A percentile compares a stretch with the other conserved stretches of the same genome.
Evolutionary conservation across 2,888 invertebrate species (phyloP).

Genomic region (Lycia hirtaria): DNA sequence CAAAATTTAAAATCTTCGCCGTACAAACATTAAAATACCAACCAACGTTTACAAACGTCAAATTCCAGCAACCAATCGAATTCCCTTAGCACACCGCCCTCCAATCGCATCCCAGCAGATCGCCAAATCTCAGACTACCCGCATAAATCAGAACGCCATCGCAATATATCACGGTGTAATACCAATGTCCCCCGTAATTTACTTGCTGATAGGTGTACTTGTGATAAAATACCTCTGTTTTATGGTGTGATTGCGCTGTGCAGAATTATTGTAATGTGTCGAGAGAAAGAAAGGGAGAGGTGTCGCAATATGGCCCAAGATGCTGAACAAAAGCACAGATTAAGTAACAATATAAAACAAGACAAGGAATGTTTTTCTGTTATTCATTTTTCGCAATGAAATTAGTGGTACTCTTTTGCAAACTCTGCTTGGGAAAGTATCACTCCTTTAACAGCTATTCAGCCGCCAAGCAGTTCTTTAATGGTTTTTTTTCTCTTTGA

Average conservation of each 20-base stretch:
- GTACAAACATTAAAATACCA: no score
- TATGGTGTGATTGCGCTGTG: background rate
- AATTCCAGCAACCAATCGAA: background rate
- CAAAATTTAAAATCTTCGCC: background rate
- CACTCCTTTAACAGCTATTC: no score
- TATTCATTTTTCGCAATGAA: no score
- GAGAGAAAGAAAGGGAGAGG: background rate
- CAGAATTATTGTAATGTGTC: background rate
- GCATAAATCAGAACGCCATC: conserved; percentile 54
- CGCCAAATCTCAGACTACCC: conserved; percentile 52
- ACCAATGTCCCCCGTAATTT: conserved; percentile 55
- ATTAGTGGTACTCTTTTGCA: no score
- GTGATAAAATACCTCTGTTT: conserved; percentile 14
- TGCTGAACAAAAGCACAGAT: no score
- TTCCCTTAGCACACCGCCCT: background rate
- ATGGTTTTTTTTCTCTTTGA: no score
- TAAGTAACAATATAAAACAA: no score
- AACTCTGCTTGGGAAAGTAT: no score
- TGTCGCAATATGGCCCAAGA: background rate
- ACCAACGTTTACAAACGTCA: background rate
- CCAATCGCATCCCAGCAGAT: conserved; percentile 14
- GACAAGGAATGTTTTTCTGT: no score
- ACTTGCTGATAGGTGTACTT: conserved; percentile 41
- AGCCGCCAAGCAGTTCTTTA: no score
- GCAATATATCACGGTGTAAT: conserved; percentile 38